Conservation (phyloP, 1,140 invertebrate genomes). For the Cryptotermes secundus region DNA sequence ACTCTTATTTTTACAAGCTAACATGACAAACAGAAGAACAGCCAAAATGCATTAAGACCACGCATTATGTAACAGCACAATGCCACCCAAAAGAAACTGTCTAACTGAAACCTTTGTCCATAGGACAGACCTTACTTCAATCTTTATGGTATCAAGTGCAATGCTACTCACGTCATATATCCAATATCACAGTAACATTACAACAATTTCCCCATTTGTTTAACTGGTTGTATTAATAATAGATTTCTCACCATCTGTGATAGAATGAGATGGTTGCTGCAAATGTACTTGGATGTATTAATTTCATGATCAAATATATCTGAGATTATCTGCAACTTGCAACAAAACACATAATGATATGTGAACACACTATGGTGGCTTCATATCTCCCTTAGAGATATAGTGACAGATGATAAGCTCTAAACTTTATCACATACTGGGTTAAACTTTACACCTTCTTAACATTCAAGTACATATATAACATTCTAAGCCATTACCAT, state of each 20-base stretch:
- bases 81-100: no score
- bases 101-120: no score
- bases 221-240: background rate
- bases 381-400: background rate
- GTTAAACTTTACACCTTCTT: slow-evolving; percentile 12
- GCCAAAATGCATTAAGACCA: no score
- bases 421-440: background rate
- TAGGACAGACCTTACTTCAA: no score
- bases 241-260: background rate
- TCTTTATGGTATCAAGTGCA: no score
- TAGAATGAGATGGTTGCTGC: background rate
- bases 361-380: background rate
- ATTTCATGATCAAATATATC: background rate
- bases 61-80: no score
- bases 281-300: background rate
- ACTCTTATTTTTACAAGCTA: no score
- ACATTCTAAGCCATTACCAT: no score
- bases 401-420: background rate
- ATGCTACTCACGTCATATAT: no score
- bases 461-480: background rate
- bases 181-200: no score
- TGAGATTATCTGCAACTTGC: background rate
- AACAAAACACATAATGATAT: slow-evolving; percentile 9
- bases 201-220: no score
- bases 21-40: no score